Conservation (phyloP, 2,888 invertebrate genomes). For the Galeruca laticollis region DNA sequence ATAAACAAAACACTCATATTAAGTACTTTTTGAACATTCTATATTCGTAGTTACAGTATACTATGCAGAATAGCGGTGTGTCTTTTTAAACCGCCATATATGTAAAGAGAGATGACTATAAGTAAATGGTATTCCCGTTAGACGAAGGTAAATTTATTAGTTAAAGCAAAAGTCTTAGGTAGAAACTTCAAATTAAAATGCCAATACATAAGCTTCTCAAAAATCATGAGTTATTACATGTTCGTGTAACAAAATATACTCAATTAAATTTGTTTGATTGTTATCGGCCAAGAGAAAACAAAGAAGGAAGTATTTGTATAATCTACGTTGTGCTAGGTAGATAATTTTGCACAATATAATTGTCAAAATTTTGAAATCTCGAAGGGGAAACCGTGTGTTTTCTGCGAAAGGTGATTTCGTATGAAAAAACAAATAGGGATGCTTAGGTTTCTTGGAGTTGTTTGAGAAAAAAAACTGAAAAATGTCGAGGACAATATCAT, state of each 20-base stretch:
- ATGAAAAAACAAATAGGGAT: too few relatives aligned
- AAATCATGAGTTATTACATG: constrained; percentile 43
- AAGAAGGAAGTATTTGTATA: constrained; percentile 36
- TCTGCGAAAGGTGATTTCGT: too few relatives aligned
- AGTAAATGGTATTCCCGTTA: constrained; percentile 58
- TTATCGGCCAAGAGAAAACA: constrained; percentile 39
- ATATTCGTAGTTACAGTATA: constrained; percentile 38
- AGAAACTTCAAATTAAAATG: constrained; percentile 54
- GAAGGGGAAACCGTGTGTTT: too few relatives aligned
- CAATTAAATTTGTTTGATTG: constrained; percentile 45
- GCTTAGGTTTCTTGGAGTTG: too few relatives aligned
- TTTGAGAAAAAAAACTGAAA: too few relatives aligned
- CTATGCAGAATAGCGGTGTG: constrained; percentile 52
- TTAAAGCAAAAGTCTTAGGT: constrained; percentile 51
- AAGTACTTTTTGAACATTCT: constrained; percentile 13
- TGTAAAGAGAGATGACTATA: constrained; percentile 54
- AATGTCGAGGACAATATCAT: too few relatives aligned
- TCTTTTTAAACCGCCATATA: constrained; percentile 55
- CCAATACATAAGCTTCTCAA: constrained; percentile 43
- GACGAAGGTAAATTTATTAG: constrained; percentile 56
- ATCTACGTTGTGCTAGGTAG: not conserved
- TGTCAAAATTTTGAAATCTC: not conserved
- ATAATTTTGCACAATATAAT: constrained; percentile 3
- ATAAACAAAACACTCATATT: not conserved
- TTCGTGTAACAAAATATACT: constrained; percentile 41